These are phyloP conservation scores for Stegodyphus dumicola DNA, from an alignment of 1,140 invertebrate genomes.

Conservation along the genomic window DNA sequence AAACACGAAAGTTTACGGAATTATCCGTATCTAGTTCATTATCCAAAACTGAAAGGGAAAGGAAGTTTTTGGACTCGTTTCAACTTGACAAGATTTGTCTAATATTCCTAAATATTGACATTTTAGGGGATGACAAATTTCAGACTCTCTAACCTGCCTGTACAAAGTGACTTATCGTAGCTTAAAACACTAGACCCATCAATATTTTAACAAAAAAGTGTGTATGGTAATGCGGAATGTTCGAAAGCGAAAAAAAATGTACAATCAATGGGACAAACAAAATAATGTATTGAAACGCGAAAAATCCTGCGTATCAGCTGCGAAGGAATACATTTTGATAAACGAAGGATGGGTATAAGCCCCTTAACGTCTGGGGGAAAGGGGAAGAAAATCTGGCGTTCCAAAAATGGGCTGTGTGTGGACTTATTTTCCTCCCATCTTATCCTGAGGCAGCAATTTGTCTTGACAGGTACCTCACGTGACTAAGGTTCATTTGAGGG, in stretches of 20 bases:
- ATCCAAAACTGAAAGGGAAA: too few relatives aligned
- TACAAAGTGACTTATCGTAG: constrained; percentile 17
- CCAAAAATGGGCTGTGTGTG: constrained; percentile 38
- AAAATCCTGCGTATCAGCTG: constrained; percentile 39
- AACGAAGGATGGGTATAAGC: constrained; percentile 41
- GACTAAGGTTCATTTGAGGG: constrained; percentile 47
- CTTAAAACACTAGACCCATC: constrained; percentile 54
- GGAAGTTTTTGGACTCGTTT: too few relatives aligned
- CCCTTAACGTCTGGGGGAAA: constrained; percentile 33
- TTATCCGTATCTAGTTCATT: too few relatives aligned
- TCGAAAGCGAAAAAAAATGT: constrained; percentile 18
- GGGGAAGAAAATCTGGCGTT: constrained; percentile 32
- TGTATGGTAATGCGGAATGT: constrained; percentile 31
- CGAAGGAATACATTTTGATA: constrained; percentile 49
- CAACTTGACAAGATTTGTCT: too few relatives aligned
- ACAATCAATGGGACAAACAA: constrained; percentile 48
- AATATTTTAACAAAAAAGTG: constrained; percentile 36
- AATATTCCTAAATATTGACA: too few relatives aligned
- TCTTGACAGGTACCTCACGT: constrained; percentile 46
- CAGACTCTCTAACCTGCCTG: too few relatives aligned
- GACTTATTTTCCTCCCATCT: constrained; percentile 7
- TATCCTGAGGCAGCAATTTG: constrained; percentile 44
- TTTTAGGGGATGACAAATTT: too few relatives aligned
- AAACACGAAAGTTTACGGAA: too few relatives aligned
- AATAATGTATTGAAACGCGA: constrained; percentile 54